Base-by-base conservation (phyloP, 2,113 vertebrate species). In the Nyctibius bracteatus region DNA sequence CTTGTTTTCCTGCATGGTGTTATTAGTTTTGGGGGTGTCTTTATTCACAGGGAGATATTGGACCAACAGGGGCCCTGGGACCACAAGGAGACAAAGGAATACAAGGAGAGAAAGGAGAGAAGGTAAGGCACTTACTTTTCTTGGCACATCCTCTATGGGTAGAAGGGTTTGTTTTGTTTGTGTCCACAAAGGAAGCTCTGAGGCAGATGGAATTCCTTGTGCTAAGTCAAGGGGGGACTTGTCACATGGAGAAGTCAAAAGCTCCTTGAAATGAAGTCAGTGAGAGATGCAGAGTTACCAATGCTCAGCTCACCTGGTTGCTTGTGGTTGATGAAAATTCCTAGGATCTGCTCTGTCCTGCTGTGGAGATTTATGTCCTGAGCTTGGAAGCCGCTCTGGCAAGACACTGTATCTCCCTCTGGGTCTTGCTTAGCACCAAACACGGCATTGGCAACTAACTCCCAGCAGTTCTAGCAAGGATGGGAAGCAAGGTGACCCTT, bases 41-140 rank as follows among this genome's bases (percentile, higher is more conserved):
- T 63, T 67, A 19, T 96, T 49, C 23, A 55, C 86, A 99, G 99
- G 99, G 99, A 63, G 98, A 99, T 72, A 43, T 84, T 4, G 99
- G 99, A 86, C 98, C 98, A 15, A 73, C 96, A 3, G 99, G 99
- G 21, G 94, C 97, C 14, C 46, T 79, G 6, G 99, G 99, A 17
- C 97, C 97, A 4, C 98, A 96, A 93, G 99, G 99, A 81, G 79
- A 97, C n/a, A 98, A 98, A 87, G 99, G 99, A 51, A 95, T 95
- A 8, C 98, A 96, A 85, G 99, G 99, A 93, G 97, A 97, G 94
- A 99, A 99, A 96, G 99, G 99, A 96, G 98, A 98, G 24, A 99
- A 99, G 99, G 99, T 99, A 97, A 86, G 0, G 5, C 3, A 3
- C 2, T 33, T 33, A 12, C 12, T 13, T 70, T 57, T 68, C 33